Percentiles rank a stretch among this genome's conserved stretches.
These are phyloP conservation scores for Trissolcus japonicus DNA, from an alignment of 2,888 invertebrate genomes.

Conservation along the genomic window DNA sequence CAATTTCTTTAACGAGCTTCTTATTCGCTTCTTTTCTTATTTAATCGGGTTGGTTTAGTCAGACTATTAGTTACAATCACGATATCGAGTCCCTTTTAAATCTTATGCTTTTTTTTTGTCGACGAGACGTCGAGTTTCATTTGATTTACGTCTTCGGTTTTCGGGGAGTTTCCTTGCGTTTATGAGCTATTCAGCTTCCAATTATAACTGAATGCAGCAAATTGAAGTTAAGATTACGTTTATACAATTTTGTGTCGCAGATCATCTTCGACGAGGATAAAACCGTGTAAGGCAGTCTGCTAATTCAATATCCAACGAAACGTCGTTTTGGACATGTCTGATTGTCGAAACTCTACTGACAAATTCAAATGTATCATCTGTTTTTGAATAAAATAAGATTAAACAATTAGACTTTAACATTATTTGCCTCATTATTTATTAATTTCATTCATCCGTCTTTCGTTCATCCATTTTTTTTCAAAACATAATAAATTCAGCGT, in stretches of 20 bases:
- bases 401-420: too few species aligned
- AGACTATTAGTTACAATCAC: conserved; percentile 49
- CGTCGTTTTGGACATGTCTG: background rate
- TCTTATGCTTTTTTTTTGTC: conserved; percentile 37
- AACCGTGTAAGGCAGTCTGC: conserved; percentile 29
- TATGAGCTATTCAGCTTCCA: conserved; percentile 56
- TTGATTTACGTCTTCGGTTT: conserved; percentile 38
- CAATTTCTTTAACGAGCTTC: conserved; percentile 41
- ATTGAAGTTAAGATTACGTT: conserved; percentile 56
- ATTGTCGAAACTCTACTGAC: background rate
- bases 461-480: too few species aligned
- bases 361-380: background rate
- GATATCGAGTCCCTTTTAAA: conserved; percentile 50
- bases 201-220: conserved; percentile 51
- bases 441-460: too few species aligned
- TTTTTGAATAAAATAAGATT: too few species aligned
- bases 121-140: conserved; percentile 39
- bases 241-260: conserved; percentile 41
- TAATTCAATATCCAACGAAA: conserved; percentile 14
- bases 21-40: conserved; percentile 21
- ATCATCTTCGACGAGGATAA: conserved; percentile 31
- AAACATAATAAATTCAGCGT: too few species aligned
- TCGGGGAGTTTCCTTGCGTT: conserved; percentile 37
- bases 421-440: too few species aligned
- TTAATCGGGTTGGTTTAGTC: conserved; percentile 34